Conservation (phyloP, 2,888 invertebrate species). For the Drosophila picticornis region DNA sequence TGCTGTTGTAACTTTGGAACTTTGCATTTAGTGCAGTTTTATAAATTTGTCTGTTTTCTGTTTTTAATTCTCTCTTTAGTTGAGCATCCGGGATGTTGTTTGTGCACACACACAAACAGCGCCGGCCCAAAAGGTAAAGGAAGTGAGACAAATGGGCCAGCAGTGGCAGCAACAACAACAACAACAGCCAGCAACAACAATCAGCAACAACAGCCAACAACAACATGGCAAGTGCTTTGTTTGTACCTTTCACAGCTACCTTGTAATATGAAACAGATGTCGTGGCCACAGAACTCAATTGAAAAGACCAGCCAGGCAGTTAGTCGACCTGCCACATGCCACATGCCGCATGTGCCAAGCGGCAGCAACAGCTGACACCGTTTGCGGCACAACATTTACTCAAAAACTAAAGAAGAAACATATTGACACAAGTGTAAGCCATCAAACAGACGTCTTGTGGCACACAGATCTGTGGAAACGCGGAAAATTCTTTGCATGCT, state of each 20-base stretch:
- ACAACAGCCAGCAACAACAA: constrained; percentile 15
- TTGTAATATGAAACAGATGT: constrained; percentile 76
- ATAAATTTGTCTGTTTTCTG: constrained; percentile 57
- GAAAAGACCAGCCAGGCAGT: constrained; percentile 28
- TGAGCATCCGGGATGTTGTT: constrained; percentile 79
- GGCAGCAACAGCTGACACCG: constrained; percentile 35
- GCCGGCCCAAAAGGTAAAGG: constrained; percentile 70
- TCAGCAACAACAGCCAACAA: constrained; percentile 8
- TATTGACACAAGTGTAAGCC: constrained; percentile 26
- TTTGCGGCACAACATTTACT: constrained; percentile 6
- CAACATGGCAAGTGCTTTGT: constrained; percentile 35
- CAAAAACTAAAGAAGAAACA: neutral
- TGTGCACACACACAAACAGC: constrained; percentile 32
- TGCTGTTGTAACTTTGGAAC: constrained; percentile 71
- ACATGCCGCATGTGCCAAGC: constrained; percentile 41
- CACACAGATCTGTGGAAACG: neutral
- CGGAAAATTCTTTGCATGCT: constrained; percentile 1
- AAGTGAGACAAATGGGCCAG: constrained; percentile 78
- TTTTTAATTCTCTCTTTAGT: constrained; percentile 55
- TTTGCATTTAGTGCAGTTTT: constrained; percentile 78
- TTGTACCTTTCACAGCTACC: constrained; percentile 56
- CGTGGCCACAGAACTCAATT: constrained; percentile 14
- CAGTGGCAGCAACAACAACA: constrained; percentile 29
- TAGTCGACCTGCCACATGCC: constrained; percentile 68
- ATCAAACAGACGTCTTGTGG: constrained; percentile 11